Conservation (phyloP, 1,140 invertebrate genomes). For the Paraescarpia echinospica region DNA sequence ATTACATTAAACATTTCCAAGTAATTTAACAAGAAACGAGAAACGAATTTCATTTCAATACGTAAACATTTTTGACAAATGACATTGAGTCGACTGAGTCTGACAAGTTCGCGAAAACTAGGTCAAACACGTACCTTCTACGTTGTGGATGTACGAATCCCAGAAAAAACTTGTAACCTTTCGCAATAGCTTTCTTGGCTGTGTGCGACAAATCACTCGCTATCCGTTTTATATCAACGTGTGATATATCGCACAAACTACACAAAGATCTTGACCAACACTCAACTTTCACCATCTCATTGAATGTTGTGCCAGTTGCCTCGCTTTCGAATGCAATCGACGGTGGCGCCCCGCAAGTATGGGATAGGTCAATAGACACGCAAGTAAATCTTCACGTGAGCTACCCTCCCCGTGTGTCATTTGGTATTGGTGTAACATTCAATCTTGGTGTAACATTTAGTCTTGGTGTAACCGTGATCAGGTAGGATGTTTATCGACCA, state of each 20-base stretch:
- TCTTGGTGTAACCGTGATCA: no score
- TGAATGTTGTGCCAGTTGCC: neutral
- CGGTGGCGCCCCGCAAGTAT: conserved; percentile 11
- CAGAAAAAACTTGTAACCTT: conserved; percentile 15
- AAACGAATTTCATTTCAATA: neutral
- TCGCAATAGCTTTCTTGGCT: neutral
- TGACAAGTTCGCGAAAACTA: neutral
- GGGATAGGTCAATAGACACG: conserved; percentile 1
- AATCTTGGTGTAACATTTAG: no score
- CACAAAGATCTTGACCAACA: neutral
- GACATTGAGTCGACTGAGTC: no score
- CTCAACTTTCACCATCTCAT: neutral
- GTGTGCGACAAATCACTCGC: neutral
- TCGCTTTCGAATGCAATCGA: conserved; percentile 17
- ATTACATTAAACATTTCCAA: neutral
- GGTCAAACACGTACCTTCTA: neutral
- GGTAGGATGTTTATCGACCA: no score
- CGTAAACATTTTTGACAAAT: neutral
- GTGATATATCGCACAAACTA: conserved; percentile 1
- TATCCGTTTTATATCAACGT: neutral
- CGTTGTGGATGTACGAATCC: conserved; percentile 10
- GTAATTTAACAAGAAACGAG: neutral
- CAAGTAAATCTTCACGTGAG: no score
- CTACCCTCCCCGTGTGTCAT: no score
- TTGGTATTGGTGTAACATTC: no score